These are phyloP conservation scores for Cranoglanis bouderius DNA, from an alignment of 2,113 vertebrate genomes.

Conservation along the genomic window DNA sequence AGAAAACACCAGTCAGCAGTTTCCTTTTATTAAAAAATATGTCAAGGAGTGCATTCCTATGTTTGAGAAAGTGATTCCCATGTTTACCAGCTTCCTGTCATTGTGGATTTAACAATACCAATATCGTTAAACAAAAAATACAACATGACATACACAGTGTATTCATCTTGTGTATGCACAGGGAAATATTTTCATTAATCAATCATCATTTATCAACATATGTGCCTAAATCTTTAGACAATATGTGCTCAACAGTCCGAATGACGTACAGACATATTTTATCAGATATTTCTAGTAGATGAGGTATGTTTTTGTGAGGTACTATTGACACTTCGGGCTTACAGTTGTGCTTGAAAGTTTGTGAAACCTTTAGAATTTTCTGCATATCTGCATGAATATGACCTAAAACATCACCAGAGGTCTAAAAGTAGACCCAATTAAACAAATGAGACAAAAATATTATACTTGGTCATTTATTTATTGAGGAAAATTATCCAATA, in stretches of 20 bases:
- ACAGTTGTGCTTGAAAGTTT: too few species aligned
- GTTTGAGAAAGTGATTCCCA: not conserved
- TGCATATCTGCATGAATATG: too few species aligned
- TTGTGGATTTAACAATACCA: not conserved
- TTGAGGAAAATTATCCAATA: too few species aligned
- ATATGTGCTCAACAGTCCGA: not conserved
- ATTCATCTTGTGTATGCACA: not conserved
- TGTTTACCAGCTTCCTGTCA: conserved; percentile 9
- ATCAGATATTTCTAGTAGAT: not conserved
- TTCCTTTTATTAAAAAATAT: conserved; percentile 47
- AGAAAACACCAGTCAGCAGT: not conserved
- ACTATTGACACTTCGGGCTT: not conserved
- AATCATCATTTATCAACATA: conserved; percentile 1
- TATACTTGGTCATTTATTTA: too few species aligned
- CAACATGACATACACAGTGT: not conserved
- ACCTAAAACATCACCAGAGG: too few species aligned
- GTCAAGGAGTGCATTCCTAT: conserved; percentile 16
- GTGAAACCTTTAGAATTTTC: too few species aligned
- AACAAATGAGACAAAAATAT: too few species aligned
- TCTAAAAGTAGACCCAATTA: too few species aligned
- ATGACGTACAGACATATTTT: not conserved
- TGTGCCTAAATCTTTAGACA: not conserved
- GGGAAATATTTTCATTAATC: conserved; percentile 7
- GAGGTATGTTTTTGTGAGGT: conserved; percentile 14
- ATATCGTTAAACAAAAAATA: not conserved